phyloP scores from a whole-genome alignment of 2,113 vertebrate genomes.

The Spea multiplicata region DNA sequence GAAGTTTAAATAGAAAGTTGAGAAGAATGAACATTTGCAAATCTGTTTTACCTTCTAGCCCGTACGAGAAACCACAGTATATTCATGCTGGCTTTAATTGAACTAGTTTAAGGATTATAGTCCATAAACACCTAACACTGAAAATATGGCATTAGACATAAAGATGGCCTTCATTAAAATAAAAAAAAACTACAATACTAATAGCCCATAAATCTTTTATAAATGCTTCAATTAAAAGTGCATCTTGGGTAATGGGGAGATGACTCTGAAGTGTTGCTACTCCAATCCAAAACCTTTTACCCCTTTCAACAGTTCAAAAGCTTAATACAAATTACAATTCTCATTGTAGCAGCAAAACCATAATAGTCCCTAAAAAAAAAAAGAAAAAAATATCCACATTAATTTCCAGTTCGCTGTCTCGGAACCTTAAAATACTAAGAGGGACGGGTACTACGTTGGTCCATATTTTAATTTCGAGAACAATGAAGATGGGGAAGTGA shows the following conservation, averaged over 20 bases:
- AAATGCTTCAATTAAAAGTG: slow-evolving; percentile 81
- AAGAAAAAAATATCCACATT: slow-evolving; percentile 57
- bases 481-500: slow-evolving; percentile 61
- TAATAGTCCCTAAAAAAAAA: slow-evolving; percentile 73
- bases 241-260: slow-evolving; percentile 74
- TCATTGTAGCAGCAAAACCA: slow-evolving; percentile 80
- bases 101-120: slow-evolving; percentile 77
- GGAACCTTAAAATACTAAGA: slow-evolving; percentile 59
- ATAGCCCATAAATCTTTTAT: slow-evolving; percentile 78
- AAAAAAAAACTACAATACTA: slow-evolving; percentile 73
- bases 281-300: slow-evolving; percentile 66
- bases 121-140: slow-evolving; percentile 74
- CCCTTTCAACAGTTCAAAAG: slow-evolving; percentile 70
- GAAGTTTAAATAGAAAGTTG: slow-evolving; percentile 75
- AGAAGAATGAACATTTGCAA: slow-evolving; percentile 84
- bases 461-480: slow-evolving; percentile 62
- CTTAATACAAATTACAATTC: slow-evolving; percentile 76
- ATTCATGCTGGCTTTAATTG: slow-evolving; percentile 77
- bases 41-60: slow-evolving; percentile 80
- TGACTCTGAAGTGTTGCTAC: slow-evolving; percentile 64
- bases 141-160: slow-evolving; percentile 79
- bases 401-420: slow-evolving; percentile 62
- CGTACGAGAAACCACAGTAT: slow-evolving; percentile 78
- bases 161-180: slow-evolving; percentile 82
- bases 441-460: slow-evolving; percentile 71